A percentile compares a stretch with the other conserved stretches of the same genome.
These are phyloP conservation scores for Phaonia tiefii DNA, from an alignment of 2,888 invertebrate genomes.

Conservation along the genomic window DNA sequence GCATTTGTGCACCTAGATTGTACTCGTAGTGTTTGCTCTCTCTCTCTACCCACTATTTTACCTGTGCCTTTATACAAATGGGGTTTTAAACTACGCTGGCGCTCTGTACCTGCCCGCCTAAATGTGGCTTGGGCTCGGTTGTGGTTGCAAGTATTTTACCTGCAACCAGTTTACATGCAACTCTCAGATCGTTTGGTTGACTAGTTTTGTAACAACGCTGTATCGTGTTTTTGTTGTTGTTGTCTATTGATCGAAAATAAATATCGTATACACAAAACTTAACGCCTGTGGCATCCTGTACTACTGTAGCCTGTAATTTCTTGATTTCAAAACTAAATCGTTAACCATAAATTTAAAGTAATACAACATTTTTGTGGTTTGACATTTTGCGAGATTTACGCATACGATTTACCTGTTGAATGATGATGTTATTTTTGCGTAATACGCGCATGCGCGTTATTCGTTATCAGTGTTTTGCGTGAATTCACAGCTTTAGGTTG, in stretches of 20 bases:
- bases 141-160: conserved; percentile 39
- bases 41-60: conserved; percentile 52
- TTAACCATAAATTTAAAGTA: conserved; percentile 47
- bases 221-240: conserved; percentile 9
- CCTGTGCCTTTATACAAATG: conserved; percentile 51
- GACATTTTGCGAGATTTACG: conserved; percentile 44
- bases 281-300: conserved; percentile 9
- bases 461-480: conserved; percentile 6
- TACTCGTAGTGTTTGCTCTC: background rate
- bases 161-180: conserved; percentile 63
- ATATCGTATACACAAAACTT: background rate
- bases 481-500: conserved; percentile 48
- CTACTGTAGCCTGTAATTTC: background rate
- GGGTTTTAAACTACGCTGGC: too few species aligned
- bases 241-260: background rate
- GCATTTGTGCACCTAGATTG: background rate
- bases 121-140: conserved; percentile 35
- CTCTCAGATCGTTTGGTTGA: conserved; percentile 60
- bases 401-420: conserved; percentile 19
- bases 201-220: conserved; percentile 27
- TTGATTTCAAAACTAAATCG: conserved; percentile 41
- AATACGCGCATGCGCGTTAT: conserved; percentile 43
- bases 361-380: background rate
- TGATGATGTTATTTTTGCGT: conserved; percentile 57
- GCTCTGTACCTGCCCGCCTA: conserved; percentile 36